Percentiles rank a stretch among this genome's conserved stretches.
phyloP scores from a whole-genome alignment of 2,797 vertebrate genomes.

The Oreochromis grahami region DNA sequence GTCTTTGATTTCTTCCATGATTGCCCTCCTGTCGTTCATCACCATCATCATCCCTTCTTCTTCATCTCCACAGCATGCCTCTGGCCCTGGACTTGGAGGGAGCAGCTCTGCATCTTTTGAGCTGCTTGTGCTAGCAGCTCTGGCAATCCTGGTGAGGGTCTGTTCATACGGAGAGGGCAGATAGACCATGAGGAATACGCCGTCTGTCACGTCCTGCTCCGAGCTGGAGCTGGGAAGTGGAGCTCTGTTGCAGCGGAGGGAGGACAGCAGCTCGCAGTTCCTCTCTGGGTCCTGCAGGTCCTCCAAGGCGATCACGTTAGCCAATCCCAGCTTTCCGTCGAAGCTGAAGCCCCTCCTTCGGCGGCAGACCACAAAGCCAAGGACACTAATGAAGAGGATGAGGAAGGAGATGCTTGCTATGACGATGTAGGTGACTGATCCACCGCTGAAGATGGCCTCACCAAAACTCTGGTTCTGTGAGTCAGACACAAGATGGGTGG shows the following conservation, averaged over 20 bases:
- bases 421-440: conserved; percentile 30
- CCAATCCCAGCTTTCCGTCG: conserved; percentile 47
- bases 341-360: conserved; percentile 25
- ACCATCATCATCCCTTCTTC: not conserved
- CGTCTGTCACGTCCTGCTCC: conserved; percentile 60
- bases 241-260: conserved; percentile 42
- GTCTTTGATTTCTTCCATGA: not conserved
- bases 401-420: conserved; percentile 53
- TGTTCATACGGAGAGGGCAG: conserved; percentile 85
- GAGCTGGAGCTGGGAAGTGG: conserved; percentile 45
- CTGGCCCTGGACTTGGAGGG: conserved; percentile 43
- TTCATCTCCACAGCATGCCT: conserved; percentile 33
- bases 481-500: not conserved
- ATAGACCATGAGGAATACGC: conserved; percentile 74
- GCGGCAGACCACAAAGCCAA: conserved; percentile 45
- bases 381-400: conserved; percentile 41
- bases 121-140: conserved; percentile 71
- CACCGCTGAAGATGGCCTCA: conserved; percentile 21
- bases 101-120: conserved; percentile 59
- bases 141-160: conserved; percentile 77
- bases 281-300: conserved; percentile 67
- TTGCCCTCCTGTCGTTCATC: not conserved
- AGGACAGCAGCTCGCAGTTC: conserved; percentile 67
- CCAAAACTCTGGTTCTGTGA: conserved; percentile 43
- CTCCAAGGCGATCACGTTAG: conserved; percentile 69